Percentiles rank a stretch among this genome's conserved stretches.
Conservation (phyloP, 2,797 vertebrate species). For the Eptatretus atami region DNA sequence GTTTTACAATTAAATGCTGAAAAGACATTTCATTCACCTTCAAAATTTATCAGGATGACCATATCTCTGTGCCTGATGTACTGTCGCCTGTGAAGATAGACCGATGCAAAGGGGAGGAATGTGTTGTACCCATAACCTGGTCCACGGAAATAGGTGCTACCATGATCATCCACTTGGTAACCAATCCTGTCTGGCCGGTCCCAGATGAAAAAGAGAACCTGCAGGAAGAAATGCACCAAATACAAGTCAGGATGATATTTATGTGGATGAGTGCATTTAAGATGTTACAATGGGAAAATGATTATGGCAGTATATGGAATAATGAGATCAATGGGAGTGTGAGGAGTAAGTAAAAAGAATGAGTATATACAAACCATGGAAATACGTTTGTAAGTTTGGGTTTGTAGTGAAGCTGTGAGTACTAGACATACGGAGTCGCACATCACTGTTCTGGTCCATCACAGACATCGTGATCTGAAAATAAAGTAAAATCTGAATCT, state of each 20-base stretch:
- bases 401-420: constrained; percentile 37
- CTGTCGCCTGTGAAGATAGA: constrained; percentile 20
- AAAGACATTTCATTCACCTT: constrained; percentile 13
- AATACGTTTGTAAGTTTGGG: neutral
- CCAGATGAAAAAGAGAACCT: constrained; percentile 17
- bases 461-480: constrained; percentile 26
- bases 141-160: constrained; percentile 19
- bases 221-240: neutral
- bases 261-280: neutral
- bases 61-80: constrained; percentile 50
- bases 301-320: neutral
- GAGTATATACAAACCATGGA: neutral
- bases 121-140: constrained; percentile 16
- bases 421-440: constrained; percentile 35
- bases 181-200: constrained; percentile 26
- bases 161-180: constrained; percentile 8
- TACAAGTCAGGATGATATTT: neutral
- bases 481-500: no score
- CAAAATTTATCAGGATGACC: constrained; percentile 36
- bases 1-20: no score
- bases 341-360: neutral
- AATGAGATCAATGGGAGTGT: neutral
- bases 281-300: neutral
- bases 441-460: constrained; percentile 44
- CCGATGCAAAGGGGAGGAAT: constrained; percentile 33